phyloP scores from a whole-genome alignment of 2,888 invertebrate species.

The Eulithis prunata region DNA sequence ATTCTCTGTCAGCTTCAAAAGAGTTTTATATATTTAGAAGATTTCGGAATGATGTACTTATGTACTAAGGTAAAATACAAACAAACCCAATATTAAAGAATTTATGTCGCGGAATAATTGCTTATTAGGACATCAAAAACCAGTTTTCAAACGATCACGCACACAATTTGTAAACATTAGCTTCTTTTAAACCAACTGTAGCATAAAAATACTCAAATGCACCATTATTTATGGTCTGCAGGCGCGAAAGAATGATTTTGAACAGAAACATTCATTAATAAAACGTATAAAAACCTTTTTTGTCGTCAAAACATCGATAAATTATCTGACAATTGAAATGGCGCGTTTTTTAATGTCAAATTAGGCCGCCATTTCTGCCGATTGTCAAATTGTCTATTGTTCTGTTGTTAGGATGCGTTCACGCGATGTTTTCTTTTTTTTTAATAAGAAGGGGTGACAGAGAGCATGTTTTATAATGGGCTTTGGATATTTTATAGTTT shows the following conservation, averaged over 20 bases:
- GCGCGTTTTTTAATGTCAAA: slow-evolving; percentile 81
- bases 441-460: slow-evolving; percentile 67
- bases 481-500: slow-evolving; percentile 43
- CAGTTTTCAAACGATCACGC: slow-evolving; percentile 46
- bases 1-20: too few relatives aligned
- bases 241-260: slow-evolving; percentile 58
- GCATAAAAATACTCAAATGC: slow-evolving; percentile 62
- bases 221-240: slow-evolving; percentile 71
- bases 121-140: slow-evolving; percentile 47
- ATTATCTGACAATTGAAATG: slow-evolving; percentile 78
- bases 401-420: slow-evolving; percentile 70
- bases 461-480: slow-evolving; percentile 42
- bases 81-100: slow-evolving; percentile 31
- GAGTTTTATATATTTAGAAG: too few relatives aligned
- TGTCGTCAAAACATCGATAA: slow-evolving; percentile 78
- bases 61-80: not conserved
- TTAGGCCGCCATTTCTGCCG: slow-evolving; percentile 75
- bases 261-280: slow-evolving; percentile 73
- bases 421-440: slow-evolving; percentile 60
- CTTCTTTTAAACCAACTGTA: slow-evolving; percentile 65
- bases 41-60: not conserved
- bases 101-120: slow-evolving; percentile 60
- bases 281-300: slow-evolving; percentile 52
- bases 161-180: slow-evolving; percentile 69
- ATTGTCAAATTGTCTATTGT: slow-evolving; percentile 64